A percentile compares a stretch with the other conserved stretches of the same genome.
Evolutionary conservation across 2,113 vertebrate genomes (phyloP).

Genomic region (Circaetus cinerascens): DNA sequence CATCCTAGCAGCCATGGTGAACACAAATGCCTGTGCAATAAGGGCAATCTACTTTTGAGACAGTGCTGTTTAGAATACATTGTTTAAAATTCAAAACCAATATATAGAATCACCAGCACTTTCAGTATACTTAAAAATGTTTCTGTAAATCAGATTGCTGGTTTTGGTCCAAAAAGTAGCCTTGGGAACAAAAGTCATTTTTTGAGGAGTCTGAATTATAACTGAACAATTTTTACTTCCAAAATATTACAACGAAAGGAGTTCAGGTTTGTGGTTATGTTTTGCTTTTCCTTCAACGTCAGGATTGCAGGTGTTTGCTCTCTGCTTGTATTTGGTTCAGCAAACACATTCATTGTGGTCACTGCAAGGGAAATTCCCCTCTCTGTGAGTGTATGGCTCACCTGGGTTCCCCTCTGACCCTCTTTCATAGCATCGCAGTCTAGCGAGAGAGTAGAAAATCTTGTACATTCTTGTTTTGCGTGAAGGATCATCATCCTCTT

Average conservation of each 20-base stretch:
- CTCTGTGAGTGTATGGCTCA: neutral
- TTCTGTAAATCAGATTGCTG: neutral
- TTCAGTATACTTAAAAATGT: neutral
- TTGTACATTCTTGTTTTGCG: neutral
- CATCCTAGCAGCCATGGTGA: neutral
- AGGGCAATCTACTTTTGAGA: neutral
- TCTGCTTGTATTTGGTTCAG: neutral
- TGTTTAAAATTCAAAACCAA: neutral
- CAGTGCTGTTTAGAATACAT: neutral
- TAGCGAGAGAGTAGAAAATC: neutral
- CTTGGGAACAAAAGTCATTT: neutral
- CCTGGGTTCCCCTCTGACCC: neutral
- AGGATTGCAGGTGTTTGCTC: neutral
- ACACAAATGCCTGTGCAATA: neutral
- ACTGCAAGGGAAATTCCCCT: neutral
- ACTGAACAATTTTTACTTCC: neutral
- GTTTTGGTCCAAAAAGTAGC: neutral
- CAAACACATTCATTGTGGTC: neutral
- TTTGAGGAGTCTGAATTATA: neutral
- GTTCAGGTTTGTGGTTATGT: neutral
- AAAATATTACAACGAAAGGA: neutral
- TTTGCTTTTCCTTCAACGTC: slow-evolving; percentile 12
- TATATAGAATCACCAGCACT: neutral
- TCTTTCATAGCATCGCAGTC: neutral
- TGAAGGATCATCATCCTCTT: neutral